Conservation (phyloP, 2,888 invertebrate genomes). For the Drosophila nigricruria region DNA sequence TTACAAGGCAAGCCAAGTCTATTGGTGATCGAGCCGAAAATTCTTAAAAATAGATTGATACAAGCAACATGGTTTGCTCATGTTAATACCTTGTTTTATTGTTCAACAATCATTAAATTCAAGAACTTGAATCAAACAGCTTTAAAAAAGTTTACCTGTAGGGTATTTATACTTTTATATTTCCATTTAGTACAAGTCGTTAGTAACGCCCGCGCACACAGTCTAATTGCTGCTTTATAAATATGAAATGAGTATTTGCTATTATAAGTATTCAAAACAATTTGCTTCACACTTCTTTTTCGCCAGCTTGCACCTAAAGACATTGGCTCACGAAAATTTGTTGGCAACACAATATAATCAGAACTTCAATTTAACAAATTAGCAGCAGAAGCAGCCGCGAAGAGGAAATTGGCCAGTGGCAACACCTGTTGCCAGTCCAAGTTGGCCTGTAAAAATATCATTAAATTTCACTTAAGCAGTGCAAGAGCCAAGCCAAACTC, state of each 20-base stretch:
- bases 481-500: slow-evolving; percentile 45
- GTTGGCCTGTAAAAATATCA: slow-evolving; percentile 65
- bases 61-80: neutral
- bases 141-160: too few relatives aligned
- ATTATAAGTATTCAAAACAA: neutral
- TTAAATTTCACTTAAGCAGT: slow-evolving; percentile 76
- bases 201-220: slow-evolving; percentile 20
- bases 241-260: slow-evolving; percentile 4
- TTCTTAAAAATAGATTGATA: neutral
- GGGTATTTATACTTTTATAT: neutral
- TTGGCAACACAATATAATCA: slow-evolving; percentile 58
- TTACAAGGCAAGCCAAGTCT: neutral
- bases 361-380: slow-evolving; percentile 66
- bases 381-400: slow-evolving; percentile 41
- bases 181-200: slow-evolving; percentile 29
- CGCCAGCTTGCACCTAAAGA: slow-evolving; percentile 8
- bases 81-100: too few relatives aligned
- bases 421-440: slow-evolving; percentile 65
- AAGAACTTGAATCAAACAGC: too few relatives aligned
- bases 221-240: slow-evolving; percentile 7
- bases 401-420: slow-evolving; percentile 34
- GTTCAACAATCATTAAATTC: neutral
- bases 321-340: slow-evolving; percentile 22
- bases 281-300: neutral
- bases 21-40: too few relatives aligned